Evolutionary conservation across 2,113 vertebrate species (phyloP), one percentile per base, ranked within the genome.

Genomic region (Forbesichthys agassizii): DNA sequence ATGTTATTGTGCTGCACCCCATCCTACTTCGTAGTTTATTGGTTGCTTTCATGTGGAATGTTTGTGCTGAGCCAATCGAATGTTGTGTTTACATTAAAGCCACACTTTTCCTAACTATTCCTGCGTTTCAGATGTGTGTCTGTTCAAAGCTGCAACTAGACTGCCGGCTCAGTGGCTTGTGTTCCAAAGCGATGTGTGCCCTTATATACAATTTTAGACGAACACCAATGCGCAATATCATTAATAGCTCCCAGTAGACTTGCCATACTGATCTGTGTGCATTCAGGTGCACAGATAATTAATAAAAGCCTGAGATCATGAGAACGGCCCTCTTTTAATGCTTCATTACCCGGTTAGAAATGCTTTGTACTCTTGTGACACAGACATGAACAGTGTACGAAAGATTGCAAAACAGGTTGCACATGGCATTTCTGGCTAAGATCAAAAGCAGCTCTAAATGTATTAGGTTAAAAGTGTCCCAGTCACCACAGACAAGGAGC

Each of bases 11-110:
- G 88, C 88, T 82, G 85, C 88, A 89, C 80, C 88, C 84, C 84
- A 85, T 87, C 83, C 86, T 91, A 74, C 81, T 88, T 79, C 68
- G 86, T 91, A 91, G 90, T 86, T 91, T 89, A 88, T 90, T 89
- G 88, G 88, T 91, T 91, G 90, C 90, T 90, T 87, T 91, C 88
- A 91, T 90, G 90, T 91, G 90, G 90, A 91, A 91, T 91, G 90
- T 91, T 91, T 90, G 90, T 91, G 90, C 88, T 91, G 90, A 91
- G 90, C 88, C 88, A 90, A 91, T 89, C 88, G 90, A 91, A 90
- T 90, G 90, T 91, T 91, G 90, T 91, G 90, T 91, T 91, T 91
- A 91, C 90, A 91, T 91, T 91, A 91, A 91, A 91, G 88, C 88
- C 88, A 91, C 90, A 89, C 88, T 91, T 91, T 91, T 91, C 90